Evolutionary conservation across 2,797 vertebrate species (phyloP), one percentile per base, ranked within the genome.

Genomic region (Arremon brunneinucha): DNA sequence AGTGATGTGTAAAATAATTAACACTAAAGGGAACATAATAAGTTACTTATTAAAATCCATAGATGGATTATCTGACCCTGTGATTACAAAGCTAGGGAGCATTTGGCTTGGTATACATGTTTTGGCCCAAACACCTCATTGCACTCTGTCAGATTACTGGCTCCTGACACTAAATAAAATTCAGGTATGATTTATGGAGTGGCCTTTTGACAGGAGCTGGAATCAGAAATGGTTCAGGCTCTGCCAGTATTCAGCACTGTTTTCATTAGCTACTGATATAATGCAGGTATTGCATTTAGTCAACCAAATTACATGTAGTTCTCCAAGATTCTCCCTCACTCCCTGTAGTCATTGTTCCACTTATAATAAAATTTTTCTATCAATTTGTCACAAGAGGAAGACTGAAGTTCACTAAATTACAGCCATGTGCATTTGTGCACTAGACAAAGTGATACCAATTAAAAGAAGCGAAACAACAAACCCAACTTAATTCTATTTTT

Each of bases 11-110:
- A 97, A 98, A 98, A 98, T 98, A 98, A 98, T 98, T 98, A 98
- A 97, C 97, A 96, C 96, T 97, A 97, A 98, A 98, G 83, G 96
- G 97, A 98, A 98, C 94, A 95, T 98, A 98, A 98, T 98, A 98
- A 98, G 97, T 99, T 98, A 98, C 98, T 98, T 98, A 98, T 98
- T 99, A 99, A 98, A 98, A 98, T 98, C 98, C 96, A 97, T 98
- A 97, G 98, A 97, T 89, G 92, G 97, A 98, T 98, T 98, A 93
- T 97, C 91, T 97, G 97, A 98, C 98, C 97, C 98, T 97, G 97
- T 97, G 95, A 95, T 97, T 97, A 95, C 90, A 96, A 95, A 86
- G 97, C 97, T 98, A 86, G 92, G 97, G 96, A 97, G 97, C 98
- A 98, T 89, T 46, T 98, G 98, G 97, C 97, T 97, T 89, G 52